Evolutionary conservation across 2,797 vertebrate genomes (phyloP).

Genomic region (Tenualosa ilisha): DNA sequence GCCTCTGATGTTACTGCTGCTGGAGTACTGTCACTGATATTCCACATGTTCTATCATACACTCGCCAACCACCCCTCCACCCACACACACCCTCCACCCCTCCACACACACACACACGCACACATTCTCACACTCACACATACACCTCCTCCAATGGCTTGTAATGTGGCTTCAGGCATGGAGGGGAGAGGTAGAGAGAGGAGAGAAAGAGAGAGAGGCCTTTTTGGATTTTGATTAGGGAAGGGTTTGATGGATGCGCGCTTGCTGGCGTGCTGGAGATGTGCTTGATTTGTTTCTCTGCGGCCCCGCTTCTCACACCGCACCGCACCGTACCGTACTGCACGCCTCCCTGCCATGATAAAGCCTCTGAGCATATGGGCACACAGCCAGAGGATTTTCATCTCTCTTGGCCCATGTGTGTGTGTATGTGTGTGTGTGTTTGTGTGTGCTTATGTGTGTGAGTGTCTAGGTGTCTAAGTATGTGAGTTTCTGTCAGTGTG

Average conservation of each 20-base stretch:
- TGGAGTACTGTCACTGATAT: not conserved
- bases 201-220: not conserved
- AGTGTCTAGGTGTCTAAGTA: not conserved
- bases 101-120: no score
- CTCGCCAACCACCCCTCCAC: no score
- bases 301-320: not conserved
- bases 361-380: not conserved
- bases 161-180: not conserved
- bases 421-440: not conserved
- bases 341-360: slow-evolving; percentile 5
- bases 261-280: not conserved
- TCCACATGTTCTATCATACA: not conserved
- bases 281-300: not conserved
- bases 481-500: not conserved
- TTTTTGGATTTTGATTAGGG: slow-evolving; percentile 22
- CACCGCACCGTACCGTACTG: not conserved
- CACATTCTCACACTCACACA: no score
- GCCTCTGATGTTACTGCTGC: not conserved
- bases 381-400: not conserved
- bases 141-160: not conserved
- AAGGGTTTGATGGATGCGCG: slow-evolving; percentile 3
- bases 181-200: not conserved
- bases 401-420: not conserved
- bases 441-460: not conserved
- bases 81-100: no score